Percentiles rank a stretch among this genome's conserved stretches.
These are phyloP conservation scores for Chaunax sp. DNA, from an alignment of 2,797 vertebrate genomes.

Conservation along the genomic window DNA sequence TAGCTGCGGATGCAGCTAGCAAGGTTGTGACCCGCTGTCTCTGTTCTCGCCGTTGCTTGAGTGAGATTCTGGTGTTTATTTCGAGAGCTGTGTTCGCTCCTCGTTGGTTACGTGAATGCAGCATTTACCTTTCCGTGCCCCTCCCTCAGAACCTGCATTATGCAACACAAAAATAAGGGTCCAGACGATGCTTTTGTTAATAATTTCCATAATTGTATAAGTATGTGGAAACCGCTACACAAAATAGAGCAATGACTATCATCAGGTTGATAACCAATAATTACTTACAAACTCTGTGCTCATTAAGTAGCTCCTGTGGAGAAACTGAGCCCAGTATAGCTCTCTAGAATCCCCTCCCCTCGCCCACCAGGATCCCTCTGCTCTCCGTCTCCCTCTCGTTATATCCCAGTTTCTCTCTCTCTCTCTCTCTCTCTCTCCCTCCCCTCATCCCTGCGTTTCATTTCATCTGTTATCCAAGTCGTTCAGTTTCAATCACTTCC, in stretches of 20 bases:
- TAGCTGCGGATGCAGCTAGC: constrained; percentile 3
- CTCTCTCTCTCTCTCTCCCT: constrained; percentile 15
- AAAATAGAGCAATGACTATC: constrained; percentile 81
- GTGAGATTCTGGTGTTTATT: constrained; percentile 35
- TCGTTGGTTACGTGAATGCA: constrained; percentile 36
- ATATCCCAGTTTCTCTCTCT: constrained; percentile 30
- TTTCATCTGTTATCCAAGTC: constrained; percentile 41
- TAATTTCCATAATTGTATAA: constrained; percentile 80
- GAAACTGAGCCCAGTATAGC: constrained; percentile 72
- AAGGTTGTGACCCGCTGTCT: not conserved
- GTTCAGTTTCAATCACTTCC: constrained; percentile 50
- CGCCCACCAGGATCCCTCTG: constrained; percentile 57
- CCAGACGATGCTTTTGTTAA: constrained; percentile 45
- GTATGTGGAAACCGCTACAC: constrained; percentile 72
- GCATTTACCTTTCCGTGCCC: not conserved
- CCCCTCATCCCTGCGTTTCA: constrained; percentile 37
- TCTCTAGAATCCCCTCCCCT: constrained; percentile 68
- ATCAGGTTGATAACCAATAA: constrained; percentile 85
- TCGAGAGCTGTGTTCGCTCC: constrained; percentile 37
- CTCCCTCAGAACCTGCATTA: constrained; percentile 28
- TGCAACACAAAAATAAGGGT: constrained; percentile 31
- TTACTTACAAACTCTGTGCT: constrained; percentile 80
- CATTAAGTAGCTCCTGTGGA: constrained; percentile 78
- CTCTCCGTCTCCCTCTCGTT: constrained; percentile 47
- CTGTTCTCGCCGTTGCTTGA: constrained; percentile 2